Conservation (phyloP, 2,797 vertebrate genomes). For the Semaprochilodus insignis region DNA sequence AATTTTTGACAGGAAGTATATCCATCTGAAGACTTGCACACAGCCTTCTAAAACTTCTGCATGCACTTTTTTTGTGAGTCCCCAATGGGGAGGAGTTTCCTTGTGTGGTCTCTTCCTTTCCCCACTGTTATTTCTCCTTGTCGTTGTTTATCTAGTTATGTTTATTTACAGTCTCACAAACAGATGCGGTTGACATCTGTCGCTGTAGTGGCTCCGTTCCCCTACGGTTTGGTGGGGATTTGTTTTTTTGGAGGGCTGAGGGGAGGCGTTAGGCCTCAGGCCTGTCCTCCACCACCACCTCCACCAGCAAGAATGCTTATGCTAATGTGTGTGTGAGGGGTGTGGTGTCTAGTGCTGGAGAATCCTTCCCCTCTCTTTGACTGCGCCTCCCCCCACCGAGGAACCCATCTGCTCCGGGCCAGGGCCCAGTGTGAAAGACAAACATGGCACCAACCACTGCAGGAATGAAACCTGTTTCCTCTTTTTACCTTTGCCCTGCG, state of each 20-base stretch:
- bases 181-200: slow-evolving; percentile 61
- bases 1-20: no score
- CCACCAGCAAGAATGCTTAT: slow-evolving; percentile 49
- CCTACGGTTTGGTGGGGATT: slow-evolving; percentile 36
- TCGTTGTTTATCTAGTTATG: slow-evolving; percentile 53
- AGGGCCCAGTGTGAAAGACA: slow-evolving; percentile 57
- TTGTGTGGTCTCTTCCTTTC: slow-evolving; percentile 44
- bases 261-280: slow-evolving; percentile 41
- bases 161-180: slow-evolving; percentile 58
- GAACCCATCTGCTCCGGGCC: slow-evolving; percentile 61
- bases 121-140: slow-evolving; percentile 40
- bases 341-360: slow-evolving; percentile 50
- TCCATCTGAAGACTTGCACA: neutral
- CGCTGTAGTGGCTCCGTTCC: slow-evolving; percentile 40
- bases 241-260: slow-evolving; percentile 15
- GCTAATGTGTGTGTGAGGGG: slow-evolving; percentile 52
- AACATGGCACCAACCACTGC: slow-evolving; percentile 57
- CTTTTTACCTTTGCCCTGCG: slow-evolving; percentile 34
- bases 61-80: slow-evolving; percentile 8
- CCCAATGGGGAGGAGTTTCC: slow-evolving; percentile 25
- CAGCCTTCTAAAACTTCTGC: neutral
- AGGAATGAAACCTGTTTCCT: slow-evolving; percentile 59
- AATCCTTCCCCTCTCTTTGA: slow-evolving; percentile 53
- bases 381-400: slow-evolving; percentile 47
- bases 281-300: slow-evolving; percentile 16